Evolutionary conservation across 2,888 invertebrate species (phyloP).

Genomic region (Andrena bicolor): DNA sequence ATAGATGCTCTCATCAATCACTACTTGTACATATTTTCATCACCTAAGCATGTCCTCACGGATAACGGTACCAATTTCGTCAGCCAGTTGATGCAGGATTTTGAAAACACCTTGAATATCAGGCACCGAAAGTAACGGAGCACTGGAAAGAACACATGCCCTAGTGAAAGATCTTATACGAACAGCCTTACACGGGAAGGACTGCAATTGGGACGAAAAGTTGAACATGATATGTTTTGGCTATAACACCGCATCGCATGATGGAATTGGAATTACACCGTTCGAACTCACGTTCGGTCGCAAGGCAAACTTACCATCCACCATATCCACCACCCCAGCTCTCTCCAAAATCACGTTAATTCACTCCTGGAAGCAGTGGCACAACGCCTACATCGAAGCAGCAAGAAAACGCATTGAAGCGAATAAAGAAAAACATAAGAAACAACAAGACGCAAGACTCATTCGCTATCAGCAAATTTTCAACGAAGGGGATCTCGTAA

Average conservation of each 20-base stretch:
- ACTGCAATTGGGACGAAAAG: background rate
- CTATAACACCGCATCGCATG: background rate
- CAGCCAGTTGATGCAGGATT: background rate
- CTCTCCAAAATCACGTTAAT: background rate
- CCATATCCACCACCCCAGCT: background rate
- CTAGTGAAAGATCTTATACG: background rate
- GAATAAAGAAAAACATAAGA: background rate
- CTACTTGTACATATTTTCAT: conserved; percentile 9
- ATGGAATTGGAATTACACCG: background rate
- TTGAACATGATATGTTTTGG: background rate
- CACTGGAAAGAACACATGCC: background rate
- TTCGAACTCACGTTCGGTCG: background rate
- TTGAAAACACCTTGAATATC: background rate
- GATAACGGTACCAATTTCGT: background rate
- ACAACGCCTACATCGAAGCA: background rate
- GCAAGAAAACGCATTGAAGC: background rate
- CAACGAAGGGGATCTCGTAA: background rate
- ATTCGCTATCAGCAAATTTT: background rate
- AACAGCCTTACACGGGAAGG: background rate
- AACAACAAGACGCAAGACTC: background rate
- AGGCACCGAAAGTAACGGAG: background rate
- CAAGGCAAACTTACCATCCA: background rate
- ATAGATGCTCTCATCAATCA: background rate
- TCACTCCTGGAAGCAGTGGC: background rate
- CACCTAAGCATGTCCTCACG: background rate